Base-by-base conservation (phyloP, 1,140 invertebrate species). In the Orchestia grillus region DNA sequence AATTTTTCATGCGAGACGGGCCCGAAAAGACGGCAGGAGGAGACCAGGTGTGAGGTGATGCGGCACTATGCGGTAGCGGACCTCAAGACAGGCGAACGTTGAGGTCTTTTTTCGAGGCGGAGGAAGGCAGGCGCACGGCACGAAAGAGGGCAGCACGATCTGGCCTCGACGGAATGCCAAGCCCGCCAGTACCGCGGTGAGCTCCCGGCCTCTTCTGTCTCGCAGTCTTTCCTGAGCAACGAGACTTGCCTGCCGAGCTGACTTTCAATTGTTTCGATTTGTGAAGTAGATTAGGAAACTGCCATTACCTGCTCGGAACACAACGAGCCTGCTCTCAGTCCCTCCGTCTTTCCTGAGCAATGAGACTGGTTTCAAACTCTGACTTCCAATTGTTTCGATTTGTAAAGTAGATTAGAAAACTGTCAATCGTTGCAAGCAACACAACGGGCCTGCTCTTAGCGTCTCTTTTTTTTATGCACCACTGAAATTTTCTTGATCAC, bases 81-180 rank as follows among this genome's bases (percentile, higher is more conserved):
- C 62, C 11, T 77, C 62, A 53, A 53, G 47, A 53, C 47, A 77
- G 28, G 62, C 62, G 62, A 77, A 77, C 62, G 62, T 36, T 3
- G 36, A 23, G 62, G 28, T 77, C 11, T 77, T 77, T 77, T 77
- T 77, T 77, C 1, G 62, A 77, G 62, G 92, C 43, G 23, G 41
- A 94, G 43, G 92, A 94, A 45, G 43, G 92, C 43, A 45, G 23
- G 92, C 43, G 92, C 41, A 94, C 3, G 43, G 92, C 92, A n/a
- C 36, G 92, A 94, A 94, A 94, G 92, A 94, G 92, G 92, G 92
- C 92, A 94, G 92, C 92, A 94, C 92, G 92, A 94, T 94, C 92
- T 94, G 92, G 43, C 92, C 92, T 40, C 92, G 44, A 94, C 92
- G 92, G 92, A 94, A 94, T 94, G 92, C 92, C 47, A 45, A 45